phyloP scores from a whole-genome alignment of 2,113 vertebrate species.

The Nannospalax galili region DNA sequence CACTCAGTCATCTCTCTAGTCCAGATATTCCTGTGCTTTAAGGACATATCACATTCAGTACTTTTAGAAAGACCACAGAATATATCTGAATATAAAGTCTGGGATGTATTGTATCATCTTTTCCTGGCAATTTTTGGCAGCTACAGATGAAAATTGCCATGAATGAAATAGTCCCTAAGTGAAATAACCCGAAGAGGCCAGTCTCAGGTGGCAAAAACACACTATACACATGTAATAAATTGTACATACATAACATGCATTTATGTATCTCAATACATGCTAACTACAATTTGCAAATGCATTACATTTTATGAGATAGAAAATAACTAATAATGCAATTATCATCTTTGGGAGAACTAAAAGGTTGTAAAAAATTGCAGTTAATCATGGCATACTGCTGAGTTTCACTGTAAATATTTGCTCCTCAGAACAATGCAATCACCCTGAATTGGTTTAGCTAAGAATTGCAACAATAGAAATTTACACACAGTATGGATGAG shows the following conservation, averaged over 20 bases:
- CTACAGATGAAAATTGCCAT: not conserved
- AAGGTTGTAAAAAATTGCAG: not conserved
- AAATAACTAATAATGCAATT: conserved; percentile 13
- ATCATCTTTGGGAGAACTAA: not conserved
- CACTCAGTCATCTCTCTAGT: not conserved
- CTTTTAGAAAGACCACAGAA: not conserved
- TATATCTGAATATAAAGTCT: not conserved
- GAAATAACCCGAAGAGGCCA: conserved; percentile 3
- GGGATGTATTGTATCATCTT: not conserved
- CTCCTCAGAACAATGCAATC: not conserved
- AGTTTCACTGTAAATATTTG: not conserved
- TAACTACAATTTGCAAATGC: not conserved
- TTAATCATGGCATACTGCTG: not conserved
- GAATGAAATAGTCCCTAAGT: not conserved
- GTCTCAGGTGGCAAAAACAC: not conserved
- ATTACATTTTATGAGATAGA: not conserved
- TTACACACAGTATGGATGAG: not conserved
- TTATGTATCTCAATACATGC: not conserved
- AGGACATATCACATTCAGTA: not conserved
- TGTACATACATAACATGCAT: not conserved
- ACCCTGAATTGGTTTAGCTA: not conserved
- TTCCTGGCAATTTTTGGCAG: not conserved
- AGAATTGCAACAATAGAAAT: not conserved
- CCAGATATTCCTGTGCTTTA: not conserved
- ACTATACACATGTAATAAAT: not conserved